Percentiles rank a stretch among this genome's conserved stretches.
These are phyloP conservation scores for Dastarcus helophoroides DNA, from an alignment of 2,888 invertebrate genomes.

Conservation along the genomic window DNA sequence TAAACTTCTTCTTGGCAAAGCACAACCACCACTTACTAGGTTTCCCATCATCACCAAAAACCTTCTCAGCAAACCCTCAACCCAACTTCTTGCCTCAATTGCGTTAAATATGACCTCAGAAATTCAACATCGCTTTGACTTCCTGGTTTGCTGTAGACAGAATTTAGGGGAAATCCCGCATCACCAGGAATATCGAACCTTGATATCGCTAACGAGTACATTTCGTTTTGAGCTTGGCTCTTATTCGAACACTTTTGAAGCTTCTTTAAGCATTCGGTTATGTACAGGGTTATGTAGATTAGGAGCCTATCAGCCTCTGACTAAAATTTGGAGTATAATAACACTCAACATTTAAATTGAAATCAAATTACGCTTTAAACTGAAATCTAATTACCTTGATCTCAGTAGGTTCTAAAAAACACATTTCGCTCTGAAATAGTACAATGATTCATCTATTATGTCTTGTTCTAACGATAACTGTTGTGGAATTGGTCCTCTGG, in stretches of 20 bases:
- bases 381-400: constrained; percentile 65
- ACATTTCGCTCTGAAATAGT: constrained; percentile 98
- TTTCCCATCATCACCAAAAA: constrained; percentile 85
- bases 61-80: constrained; percentile 82
- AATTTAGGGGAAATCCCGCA: constrained; percentile 84
- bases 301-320: constrained; percentile 93
- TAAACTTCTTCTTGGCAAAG: constrained; percentile 98
- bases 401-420: constrained; percentile 97
- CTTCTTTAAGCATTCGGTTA: constrained; percentile 93
- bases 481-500: constrained; percentile 83
- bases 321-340: too few species aligned
- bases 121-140: constrained; percentile 71
- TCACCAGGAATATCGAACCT: constrained; percentile 97
- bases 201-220: constrained; percentile 90
- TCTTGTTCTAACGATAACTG: constrained; percentile 58
- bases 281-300: constrained; percentile 94
- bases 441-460: constrained; percentile 94
- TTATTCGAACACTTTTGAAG: constrained; percentile 85
- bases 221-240: constrained; percentile 84
- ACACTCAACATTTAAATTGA: constrained; percentile 1
- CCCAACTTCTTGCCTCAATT: constrained; percentile 92
- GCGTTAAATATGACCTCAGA: constrained; percentile 87
- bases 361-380: too few species aligned
- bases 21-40: constrained; percentile 99
- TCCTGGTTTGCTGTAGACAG: constrained; percentile 83